These are phyloP conservation scores for Lordiphosa mommai DNA, from an alignment of 1,140 invertebrate genomes.

Conservation along the genomic window DNA sequence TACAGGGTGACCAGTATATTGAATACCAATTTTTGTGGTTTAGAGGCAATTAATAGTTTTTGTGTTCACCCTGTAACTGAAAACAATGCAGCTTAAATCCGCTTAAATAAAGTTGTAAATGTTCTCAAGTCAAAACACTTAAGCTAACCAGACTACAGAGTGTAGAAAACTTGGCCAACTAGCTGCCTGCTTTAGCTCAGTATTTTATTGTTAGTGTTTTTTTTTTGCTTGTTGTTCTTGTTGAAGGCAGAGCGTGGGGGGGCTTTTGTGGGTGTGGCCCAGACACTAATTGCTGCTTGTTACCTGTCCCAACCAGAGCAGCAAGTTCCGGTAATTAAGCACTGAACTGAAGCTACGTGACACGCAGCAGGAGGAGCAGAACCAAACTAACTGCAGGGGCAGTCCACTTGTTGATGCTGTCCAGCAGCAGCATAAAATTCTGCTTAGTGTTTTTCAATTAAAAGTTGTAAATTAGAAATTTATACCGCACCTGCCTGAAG, in stretches of 20 bases:
- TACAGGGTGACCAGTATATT: no score
- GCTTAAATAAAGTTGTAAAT: slow-evolving; percentile 49
- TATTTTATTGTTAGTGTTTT: slow-evolving; percentile 4
- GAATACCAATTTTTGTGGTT: no score
- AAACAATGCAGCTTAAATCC: slow-evolving; percentile 14
- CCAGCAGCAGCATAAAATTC: slow-evolving; percentile 34
- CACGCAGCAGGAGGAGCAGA: slow-evolving; percentile 14
- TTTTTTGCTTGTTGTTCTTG: background rate
- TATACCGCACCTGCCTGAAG: slow-evolving; percentile 13
- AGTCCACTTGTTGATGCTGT: slow-evolving; percentile 28
- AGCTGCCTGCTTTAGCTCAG: slow-evolving; percentile 3
- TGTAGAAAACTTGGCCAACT: slow-evolving; percentile 23
- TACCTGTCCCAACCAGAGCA: slow-evolving; percentile 27
- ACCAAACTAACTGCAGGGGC: background rate
- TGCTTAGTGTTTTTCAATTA: slow-evolving; percentile 54
- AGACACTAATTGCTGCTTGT: slow-evolving; percentile 38
- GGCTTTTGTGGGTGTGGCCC: slow-evolving; percentile 30
- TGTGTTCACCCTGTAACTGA: no score
- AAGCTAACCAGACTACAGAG: slow-evolving; percentile 24
- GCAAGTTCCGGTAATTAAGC: slow-evolving; percentile 49
- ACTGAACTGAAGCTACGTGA: slow-evolving; percentile 27
- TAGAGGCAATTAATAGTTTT: no score
- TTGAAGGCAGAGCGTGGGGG: background rate
- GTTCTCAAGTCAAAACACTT: slow-evolving; percentile 34
- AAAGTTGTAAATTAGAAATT: slow-evolving; percentile 52